Evolutionary conservation across 2,888 invertebrate species (phyloP), one percentile per base, ranked within the genome.

Genomic region (Lottia scabra): DNA sequence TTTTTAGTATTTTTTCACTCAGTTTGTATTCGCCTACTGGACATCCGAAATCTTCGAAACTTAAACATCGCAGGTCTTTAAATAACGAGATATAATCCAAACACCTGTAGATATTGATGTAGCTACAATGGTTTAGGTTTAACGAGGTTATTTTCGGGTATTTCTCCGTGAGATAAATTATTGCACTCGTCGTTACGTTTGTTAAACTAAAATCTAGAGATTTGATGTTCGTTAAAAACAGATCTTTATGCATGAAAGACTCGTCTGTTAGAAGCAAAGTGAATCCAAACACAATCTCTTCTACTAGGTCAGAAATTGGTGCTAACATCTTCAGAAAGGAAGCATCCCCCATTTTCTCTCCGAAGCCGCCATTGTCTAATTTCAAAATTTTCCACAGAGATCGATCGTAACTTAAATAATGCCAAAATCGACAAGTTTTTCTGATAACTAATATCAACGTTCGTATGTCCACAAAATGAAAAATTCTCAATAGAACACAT

Each of bases 371-470:
- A 16, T 70, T 67, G 12, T 68, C 62, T 43, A 78, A 63, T 56
- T 76, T 68, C 27, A 81, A 48, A 2, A 30, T 64, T 68, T 74
- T 76, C 80, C 80, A 81, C 6, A 80, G 74, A 26, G 65, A 63
- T 15, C 71, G 72, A 65, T 79, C 75, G 45, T 74, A 73, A 19
- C 78, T 79, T 4, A 79, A 74, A 13, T 66, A 68, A 63, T 78
- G 62, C 81, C 80, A 80, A 15, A 70, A n/a, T 19, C 27, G 72
- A 69, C 81, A 81, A 0, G 78, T 77, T 38, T 71, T 63, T 62
- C 79, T 63, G 2, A 78, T 77, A 13, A 73, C 67, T 23, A 66
- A 68, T 2, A 78, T 65, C 26, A 81, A 63, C 45, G 79, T 78
- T 45, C 65, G 63, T 4, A 75, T 72, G 10, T 67, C 56, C 0